A percentile compares a stretch with the other conserved stretches of the same genome.
Conservation (phyloP, 2,113 vertebrate species). For the Cyrtonyx montezumae region DNA sequence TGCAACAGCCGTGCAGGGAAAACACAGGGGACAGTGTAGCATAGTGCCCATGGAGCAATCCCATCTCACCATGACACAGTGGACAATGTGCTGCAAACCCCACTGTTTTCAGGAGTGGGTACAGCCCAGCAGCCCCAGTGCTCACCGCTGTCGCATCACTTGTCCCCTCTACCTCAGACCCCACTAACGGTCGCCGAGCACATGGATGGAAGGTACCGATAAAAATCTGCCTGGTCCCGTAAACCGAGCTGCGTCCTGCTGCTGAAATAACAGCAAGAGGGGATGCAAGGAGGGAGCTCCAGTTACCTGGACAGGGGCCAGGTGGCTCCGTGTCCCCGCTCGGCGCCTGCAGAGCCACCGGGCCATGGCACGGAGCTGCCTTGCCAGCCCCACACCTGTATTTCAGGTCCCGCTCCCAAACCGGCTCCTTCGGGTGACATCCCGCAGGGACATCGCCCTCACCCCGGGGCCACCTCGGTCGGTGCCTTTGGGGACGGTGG, state of each 20-base stretch:
- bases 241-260: conserved; percentile 57
- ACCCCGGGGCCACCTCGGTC: not conserved
- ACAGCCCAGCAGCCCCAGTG: not conserved
- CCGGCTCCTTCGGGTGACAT: conserved; percentile 26
- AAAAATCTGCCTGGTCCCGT: conserved; percentile 47
- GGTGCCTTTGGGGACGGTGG: not conserved
- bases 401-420: conserved; percentile 61
- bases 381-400: not conserved
- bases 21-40: not conserved
- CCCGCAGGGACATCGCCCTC: conserved; percentile 9
- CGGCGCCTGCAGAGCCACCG: not conserved
- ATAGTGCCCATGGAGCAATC: not conserved
- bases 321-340: not conserved
- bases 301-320: conserved; percentile 54
- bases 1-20: not conserved
- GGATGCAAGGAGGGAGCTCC: not conserved
- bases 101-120: rapidly evolving
- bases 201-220: not conserved
- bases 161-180: not conserved
- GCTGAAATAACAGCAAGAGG: conserved; percentile 69
- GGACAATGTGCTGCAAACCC: not conserved
- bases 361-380: not conserved
- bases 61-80: no score
- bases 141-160: not conserved
- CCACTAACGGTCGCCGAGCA: not conserved